phyloP scores from a whole-genome alignment of 2,797 vertebrate species.

The Melanotaenia parkinsoni region DNA sequence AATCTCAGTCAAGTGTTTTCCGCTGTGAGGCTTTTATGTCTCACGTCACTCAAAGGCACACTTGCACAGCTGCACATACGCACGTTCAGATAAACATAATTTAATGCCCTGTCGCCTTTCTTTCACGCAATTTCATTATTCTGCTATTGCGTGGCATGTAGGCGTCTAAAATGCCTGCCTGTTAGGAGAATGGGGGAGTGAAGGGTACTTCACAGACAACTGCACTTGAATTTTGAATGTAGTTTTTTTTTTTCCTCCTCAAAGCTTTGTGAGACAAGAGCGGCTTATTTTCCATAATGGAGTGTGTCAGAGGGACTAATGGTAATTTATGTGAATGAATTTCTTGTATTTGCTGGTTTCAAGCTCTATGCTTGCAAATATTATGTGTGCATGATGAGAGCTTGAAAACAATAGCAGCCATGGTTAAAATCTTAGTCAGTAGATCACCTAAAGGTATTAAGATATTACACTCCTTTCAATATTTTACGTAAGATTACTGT shows the following conservation, averaged over 20 bases:
- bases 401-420: constrained; percentile 6
- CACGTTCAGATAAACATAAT: constrained; percentile 74
- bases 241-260: constrained; percentile 23
- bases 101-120: constrained; percentile 72
- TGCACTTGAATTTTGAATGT: constrained; percentile 76
- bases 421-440: not conserved
- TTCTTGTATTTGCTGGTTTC: constrained; percentile 40
- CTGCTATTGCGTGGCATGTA: constrained; percentile 66
- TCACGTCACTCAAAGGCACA: constrained; percentile 54
- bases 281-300: constrained; percentile 69
- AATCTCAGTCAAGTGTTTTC: constrained; percentile 71
- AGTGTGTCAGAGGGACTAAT: constrained; percentile 48
- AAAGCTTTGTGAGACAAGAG: constrained; percentile 65
- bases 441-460: not conserved
- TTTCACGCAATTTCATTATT: constrained; percentile 74
- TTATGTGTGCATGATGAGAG: constrained; percentile 11
- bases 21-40: constrained; percentile 63
- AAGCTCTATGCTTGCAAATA: constrained; percentile 26
- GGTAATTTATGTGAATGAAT: constrained; percentile 71
- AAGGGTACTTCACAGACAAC: constrained; percentile 75
- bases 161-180: constrained; percentile 71
- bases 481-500: not conserved
- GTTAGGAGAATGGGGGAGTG: constrained; percentile 73
- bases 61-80: constrained; percentile 32
- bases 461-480: not conserved